These are phyloP conservation scores for Nothoprocta pentlandii DNA, from an alignment of 2,113 vertebrate genomes.

Conservation along the genomic window DNA sequence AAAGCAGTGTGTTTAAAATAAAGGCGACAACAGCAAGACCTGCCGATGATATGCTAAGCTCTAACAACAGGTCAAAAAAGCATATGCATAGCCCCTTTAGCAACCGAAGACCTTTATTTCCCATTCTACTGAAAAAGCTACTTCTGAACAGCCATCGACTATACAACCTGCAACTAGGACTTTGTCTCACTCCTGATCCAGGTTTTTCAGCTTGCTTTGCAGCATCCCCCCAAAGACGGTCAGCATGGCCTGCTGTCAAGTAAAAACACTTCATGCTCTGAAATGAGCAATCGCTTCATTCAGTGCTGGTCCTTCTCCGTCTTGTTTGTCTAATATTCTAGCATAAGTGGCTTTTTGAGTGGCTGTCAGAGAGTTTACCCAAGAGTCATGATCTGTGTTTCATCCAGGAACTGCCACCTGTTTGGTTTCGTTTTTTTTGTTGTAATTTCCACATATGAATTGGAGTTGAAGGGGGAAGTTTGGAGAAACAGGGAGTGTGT, in stretches of 20 bases:
- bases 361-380: not conserved
- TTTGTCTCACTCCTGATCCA: not conserved
- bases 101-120: not conserved
- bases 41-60: not conserved
- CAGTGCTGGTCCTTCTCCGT: not conserved
- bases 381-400: not conserved
- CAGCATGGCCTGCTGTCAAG: not conserved
- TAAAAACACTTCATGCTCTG: not conserved
- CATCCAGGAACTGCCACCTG: not conserved
- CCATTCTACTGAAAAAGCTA: not conserved
- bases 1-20: slow-evolving; percentile 45
- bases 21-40: not conserved
- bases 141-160: not conserved
- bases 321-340: not conserved
- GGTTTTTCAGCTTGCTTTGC: not conserved
- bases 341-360: not conserved
- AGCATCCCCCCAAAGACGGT: slow-evolving; percentile 7
- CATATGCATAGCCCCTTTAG: not conserved
- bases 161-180: not conserved
- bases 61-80: not conserved
- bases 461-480: not conserved
- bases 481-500: not conserved
- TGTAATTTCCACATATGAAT: accelerated
- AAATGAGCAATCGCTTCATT: slow-evolving; percentile 13
- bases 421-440: not conserved